These are phyloP conservation scores for Cheilosia scutellata DNA, from an alignment of 2,888 invertebrate species.

Conservation along the genomic window DNA sequence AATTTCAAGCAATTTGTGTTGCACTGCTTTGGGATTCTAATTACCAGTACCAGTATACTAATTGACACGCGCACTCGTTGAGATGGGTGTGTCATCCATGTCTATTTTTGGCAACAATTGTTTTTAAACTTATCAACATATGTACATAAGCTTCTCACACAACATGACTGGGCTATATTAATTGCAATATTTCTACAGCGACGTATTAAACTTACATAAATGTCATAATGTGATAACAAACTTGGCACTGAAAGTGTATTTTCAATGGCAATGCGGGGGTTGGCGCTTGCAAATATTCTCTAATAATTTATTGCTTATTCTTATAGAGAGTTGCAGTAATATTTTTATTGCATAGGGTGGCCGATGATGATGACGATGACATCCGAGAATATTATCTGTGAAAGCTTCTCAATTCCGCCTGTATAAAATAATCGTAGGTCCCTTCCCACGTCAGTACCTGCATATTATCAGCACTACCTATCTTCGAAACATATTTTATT, in stretches of 20 bases:
- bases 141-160: not conserved
- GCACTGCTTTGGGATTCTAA: conserved; percentile 31
- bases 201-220: not conserved
- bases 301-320: not conserved
- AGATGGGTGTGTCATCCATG: conserved; percentile 28
- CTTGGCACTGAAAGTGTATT: not conserved
- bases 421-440: no score
- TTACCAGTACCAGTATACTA: conserved; percentile 14
- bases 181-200: not conserved
- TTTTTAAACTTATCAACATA: conserved; percentile 7
- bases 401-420: no score
- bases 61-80: conserved; percentile 5
- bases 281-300: not conserved
- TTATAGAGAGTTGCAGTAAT: not conserved
- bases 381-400: no score
- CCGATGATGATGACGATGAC: no score
- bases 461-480: no score
- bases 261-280: not conserved
- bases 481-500: no score
- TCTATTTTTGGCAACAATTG: conserved; percentile 17
- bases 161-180: conserved; percentile 2
- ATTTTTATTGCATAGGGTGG: no score
- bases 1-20: conserved; percentile 14
- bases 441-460: no score
- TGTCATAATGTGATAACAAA: conserved; percentile 5